Evolutionary conservation across 2,888 invertebrate genomes (phyloP).

Genomic region (Andrena hattorfiana): DNA sequence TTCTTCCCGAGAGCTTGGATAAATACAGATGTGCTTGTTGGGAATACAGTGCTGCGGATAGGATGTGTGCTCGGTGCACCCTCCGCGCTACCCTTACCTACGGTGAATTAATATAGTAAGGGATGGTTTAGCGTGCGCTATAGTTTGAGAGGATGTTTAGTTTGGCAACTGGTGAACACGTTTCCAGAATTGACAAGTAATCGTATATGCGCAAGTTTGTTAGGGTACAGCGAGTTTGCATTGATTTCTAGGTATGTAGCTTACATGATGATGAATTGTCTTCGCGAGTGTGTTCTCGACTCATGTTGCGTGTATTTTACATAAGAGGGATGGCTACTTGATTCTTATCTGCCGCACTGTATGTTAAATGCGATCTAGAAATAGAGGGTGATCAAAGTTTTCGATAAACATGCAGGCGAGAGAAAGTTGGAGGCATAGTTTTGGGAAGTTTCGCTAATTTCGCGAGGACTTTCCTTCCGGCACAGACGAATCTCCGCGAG

Average conservation of each 20-base stretch:
- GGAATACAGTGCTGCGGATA: background rate
- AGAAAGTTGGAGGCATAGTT: slow-evolving; percentile 12
- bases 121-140: background rate
- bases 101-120: background rate
- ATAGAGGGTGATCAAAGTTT: background rate
- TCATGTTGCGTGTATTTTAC: background rate
- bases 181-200: slow-evolving; percentile 5
- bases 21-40: background rate
- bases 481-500: slow-evolving; percentile 30
- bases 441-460: slow-evolving; percentile 7
- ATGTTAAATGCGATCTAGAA: background rate
- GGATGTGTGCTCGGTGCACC: background rate
- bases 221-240: background rate
- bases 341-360: background rate
- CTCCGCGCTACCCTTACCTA: background rate
- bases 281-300: background rate
- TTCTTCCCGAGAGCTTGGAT: background rate
- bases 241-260: background rate
- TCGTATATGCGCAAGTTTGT: background rate
- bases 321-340: background rate
- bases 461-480: background rate
- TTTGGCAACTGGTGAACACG: background rate
- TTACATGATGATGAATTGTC: background rate
- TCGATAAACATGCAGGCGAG: background rate
- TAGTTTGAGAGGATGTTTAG: background rate